phyloP scores from a whole-genome alignment of 2,113 vertebrate species.

The Anarhynchus alexandrinus region DNA sequence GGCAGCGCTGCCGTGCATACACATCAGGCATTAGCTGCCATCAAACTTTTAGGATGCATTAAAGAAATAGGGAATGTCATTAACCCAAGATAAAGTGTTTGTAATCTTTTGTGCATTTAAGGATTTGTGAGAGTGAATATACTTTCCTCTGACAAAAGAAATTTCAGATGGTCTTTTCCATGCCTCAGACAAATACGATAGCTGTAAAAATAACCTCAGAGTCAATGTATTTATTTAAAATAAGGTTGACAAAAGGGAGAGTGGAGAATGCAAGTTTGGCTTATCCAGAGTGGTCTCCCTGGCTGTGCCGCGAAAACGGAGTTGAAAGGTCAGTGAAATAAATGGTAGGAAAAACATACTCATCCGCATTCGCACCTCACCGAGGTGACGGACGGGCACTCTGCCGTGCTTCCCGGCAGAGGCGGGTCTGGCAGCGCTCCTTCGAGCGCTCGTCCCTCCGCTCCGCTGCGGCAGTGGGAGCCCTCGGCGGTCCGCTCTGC shows the following conservation, averaged over 20 bases:
- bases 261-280: neutral
- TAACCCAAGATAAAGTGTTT: neutral
- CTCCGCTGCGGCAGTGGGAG: neutral
- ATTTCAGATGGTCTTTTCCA: neutral
- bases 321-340: neutral
- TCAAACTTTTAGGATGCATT: neutral
- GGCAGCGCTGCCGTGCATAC: neutral
- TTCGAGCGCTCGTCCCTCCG: accelerated
- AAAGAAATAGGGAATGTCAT: neutral
- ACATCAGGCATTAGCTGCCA: neutral
- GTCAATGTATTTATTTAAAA: neutral
- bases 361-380: accelerated
- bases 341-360: neutral
- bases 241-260: neutral
- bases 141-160: neutral
- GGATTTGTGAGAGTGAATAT: neutral
- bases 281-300: neutral
- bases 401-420: too few species aligned
- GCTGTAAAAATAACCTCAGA: neutral
- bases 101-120: neutral
- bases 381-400: neutral
- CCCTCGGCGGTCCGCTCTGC: too few species aligned
- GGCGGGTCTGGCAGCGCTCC: neutral
- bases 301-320: neutral
- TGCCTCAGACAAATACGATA: too few species aligned